phyloP scores from a whole-genome alignment of 2,797 vertebrate genomes.

The Myripristis jacobus region DNA sequence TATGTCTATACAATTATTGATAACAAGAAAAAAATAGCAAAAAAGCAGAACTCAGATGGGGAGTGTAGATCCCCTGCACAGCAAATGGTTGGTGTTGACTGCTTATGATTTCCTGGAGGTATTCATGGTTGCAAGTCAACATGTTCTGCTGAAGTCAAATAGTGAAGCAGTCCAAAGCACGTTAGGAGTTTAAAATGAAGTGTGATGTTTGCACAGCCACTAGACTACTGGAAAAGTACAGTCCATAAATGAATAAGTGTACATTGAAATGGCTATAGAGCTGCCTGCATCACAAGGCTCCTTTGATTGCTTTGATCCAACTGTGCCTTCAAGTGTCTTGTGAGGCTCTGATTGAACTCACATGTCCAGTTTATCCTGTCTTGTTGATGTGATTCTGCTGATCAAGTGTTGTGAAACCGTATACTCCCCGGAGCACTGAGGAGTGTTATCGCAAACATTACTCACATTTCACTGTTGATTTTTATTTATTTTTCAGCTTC shows the following conservation, averaged over 20 bases:
- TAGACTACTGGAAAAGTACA: too few species aligned
- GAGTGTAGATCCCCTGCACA: background rate
- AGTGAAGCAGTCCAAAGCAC: background rate
- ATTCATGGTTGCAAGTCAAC: background rate
- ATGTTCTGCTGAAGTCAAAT: background rate
- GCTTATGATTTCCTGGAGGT: background rate
- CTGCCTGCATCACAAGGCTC: too few species aligned
- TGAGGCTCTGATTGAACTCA: background rate
- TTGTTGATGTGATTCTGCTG: too few species aligned
- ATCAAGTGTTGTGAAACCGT: too few species aligned
- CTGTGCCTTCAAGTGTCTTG: background rate
- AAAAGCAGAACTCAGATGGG: background rate
- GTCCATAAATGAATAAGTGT: too few species aligned
- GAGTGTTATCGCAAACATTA: background rate
- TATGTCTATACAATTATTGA: background rate
- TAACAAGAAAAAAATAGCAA: background rate
- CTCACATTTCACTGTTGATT: constrained; percentile 7
- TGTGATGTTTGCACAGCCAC: too few species aligned
- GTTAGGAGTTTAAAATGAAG: too few species aligned
- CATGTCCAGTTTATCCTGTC: background rate
- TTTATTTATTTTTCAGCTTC: constrained; percentile 71
- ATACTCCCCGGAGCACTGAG: too few species aligned
- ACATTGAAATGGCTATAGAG: too few species aligned
- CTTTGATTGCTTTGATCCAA: background rate
- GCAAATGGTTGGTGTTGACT: background rate